Conservation (phyloP, 2,113 vertebrate genomes). For the Capreolus pygargus region DNA sequence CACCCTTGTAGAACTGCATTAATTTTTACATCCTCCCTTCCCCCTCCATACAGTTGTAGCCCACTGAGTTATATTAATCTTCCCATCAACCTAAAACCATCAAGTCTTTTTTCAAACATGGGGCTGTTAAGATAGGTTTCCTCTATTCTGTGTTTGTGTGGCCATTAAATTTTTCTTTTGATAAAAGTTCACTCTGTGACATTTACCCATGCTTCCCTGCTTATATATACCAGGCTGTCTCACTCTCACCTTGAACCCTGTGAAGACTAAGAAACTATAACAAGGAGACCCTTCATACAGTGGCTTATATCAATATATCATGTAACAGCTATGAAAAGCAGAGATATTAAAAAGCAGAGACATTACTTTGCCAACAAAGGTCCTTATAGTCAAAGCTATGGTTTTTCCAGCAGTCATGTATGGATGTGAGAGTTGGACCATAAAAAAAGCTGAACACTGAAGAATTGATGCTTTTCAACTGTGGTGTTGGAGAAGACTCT, state of each 20-base stretch:
- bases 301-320: background rate
- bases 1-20: background rate
- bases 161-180: slow-evolving; percentile 17
- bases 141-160: background rate
- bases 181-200: background rate
- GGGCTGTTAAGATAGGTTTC: background rate
- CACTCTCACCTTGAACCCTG: background rate
- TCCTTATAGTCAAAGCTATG: background rate
- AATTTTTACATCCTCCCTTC: background rate
- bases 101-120: background rate
- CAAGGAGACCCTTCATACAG: background rate
- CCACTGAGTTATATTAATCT: background rate
- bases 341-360: background rate
- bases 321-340: background rate
- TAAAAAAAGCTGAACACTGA: background rate
- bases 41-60: background rate
- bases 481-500: background rate
- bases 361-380: background rate
- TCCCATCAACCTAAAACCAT: background rate
- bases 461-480: background rate
- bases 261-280: background rate
- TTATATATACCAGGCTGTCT: background rate
- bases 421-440: background rate
- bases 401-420: background rate
- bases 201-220: background rate